Evolutionary conservation across 2,888 invertebrate species (phyloP).

Genomic region (Dryocosmus kuriphilus): DNA sequence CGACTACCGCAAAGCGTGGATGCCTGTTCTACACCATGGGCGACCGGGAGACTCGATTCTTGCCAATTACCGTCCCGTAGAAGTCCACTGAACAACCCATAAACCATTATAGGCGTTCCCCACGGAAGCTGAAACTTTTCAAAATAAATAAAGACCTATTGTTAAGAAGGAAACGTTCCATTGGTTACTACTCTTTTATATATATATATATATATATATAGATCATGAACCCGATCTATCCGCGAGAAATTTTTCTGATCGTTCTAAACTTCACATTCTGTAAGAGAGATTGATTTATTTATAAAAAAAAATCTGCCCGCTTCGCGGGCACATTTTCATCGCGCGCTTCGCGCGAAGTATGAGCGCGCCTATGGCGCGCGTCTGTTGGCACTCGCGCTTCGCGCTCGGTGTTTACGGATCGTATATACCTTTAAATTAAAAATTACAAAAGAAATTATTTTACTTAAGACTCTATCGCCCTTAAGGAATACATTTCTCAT

Average conservation of each 20-base stretch:
- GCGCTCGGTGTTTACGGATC: too few species aligned
- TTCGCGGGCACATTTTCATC: too few species aligned
- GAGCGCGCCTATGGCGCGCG: too few species aligned
- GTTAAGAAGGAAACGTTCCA: neutral
- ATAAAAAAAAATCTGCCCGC: too few species aligned
- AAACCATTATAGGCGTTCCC: slow-evolving; percentile 33
- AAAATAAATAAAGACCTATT: slow-evolving; percentile 27
- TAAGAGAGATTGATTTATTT: too few species aligned
- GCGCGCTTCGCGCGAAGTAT: too few species aligned
- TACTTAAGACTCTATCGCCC: too few species aligned
- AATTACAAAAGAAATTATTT: too few species aligned
- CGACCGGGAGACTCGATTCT: slow-evolving; percentile 37
- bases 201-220: too few species aligned
- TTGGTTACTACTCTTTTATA: slow-evolving; percentile 1
- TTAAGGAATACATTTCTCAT: too few species aligned
- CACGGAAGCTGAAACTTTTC: slow-evolving; percentile 14
- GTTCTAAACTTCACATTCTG: neutral
- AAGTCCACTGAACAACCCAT: slow-evolving; percentile 32
- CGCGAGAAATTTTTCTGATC: neutral
- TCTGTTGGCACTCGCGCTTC: too few species aligned
- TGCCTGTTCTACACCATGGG: slow-evolving; percentile 30
- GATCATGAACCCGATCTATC: neutral
- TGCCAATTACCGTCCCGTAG: slow-evolving; percentile 34
- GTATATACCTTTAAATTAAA: too few species aligned
- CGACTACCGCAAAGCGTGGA: slow-evolving; percentile 14